These are phyloP conservation scores for Gallinago paraguaiae DNA, from an alignment of 2,113 vertebrate species.

Conservation along the genomic window DNA sequence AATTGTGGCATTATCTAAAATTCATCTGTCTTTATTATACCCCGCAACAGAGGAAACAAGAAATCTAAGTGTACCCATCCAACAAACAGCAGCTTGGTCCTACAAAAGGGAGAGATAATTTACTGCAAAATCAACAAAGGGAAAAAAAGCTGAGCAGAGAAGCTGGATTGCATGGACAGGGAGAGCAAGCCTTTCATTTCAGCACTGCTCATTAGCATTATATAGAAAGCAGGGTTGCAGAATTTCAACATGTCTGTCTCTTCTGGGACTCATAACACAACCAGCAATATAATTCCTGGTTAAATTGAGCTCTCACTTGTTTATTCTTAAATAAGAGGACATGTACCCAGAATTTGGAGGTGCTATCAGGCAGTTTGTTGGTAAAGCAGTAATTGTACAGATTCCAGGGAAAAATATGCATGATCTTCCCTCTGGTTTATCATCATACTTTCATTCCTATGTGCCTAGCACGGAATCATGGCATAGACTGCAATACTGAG, in stretches of 20 bases:
- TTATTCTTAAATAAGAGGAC: not conserved
- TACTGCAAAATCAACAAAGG: conserved; percentile 61
- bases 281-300: not conserved
- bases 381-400: not conserved
- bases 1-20: conserved; percentile 52
- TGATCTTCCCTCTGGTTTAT: not conserved
- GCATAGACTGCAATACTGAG: not conserved
- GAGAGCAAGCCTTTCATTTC: conserved; percentile 38
- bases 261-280: not conserved
- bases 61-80: conserved; percentile 62
- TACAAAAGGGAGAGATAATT: conserved; percentile 67
- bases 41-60: conserved; percentile 60
- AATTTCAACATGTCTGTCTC: not conserved
- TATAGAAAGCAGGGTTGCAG: not conserved
- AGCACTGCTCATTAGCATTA: conserved; percentile 17
- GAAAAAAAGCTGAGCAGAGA: conserved; percentile 48
- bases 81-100: conserved; percentile 59
- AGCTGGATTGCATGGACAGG: conserved; percentile 35
- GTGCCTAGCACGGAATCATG: not conserved
- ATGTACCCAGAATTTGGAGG: not conserved
- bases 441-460: not conserved
- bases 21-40: conserved; percentile 71
- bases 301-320: not conserved
- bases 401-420: not conserved
- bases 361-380: not conserved